Percentiles rank a stretch among this genome's conserved stretches.
Conservation (phyloP, 2,888 invertebrate species). For the Nomada fabriciana region DNA sequence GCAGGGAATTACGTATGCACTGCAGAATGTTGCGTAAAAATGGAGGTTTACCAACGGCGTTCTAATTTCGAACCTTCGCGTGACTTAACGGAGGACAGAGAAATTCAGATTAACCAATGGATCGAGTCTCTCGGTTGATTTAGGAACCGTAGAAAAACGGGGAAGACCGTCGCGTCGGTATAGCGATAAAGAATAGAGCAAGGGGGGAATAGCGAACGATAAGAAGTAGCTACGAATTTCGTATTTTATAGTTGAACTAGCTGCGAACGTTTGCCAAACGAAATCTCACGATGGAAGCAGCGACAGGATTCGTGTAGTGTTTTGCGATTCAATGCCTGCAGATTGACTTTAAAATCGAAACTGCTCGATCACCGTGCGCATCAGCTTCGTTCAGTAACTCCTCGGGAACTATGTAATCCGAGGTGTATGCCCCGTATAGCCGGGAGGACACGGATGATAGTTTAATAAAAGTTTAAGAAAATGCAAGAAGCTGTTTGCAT, state of each 20-base stretch:
- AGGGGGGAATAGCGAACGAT: background rate
- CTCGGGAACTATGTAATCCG: slow-evolving; percentile 27
- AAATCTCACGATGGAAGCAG: slow-evolving; percentile 10
- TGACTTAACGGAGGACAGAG: too few species aligned
- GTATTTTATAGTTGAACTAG: slow-evolving; percentile 11
- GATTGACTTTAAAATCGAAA: slow-evolving; percentile 50
- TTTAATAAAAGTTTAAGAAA: slow-evolving; percentile 51
- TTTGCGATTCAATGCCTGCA: slow-evolving; percentile 30
- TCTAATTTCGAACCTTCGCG: too few species aligned
- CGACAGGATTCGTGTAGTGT: slow-evolving; percentile 24
- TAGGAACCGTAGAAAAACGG: background rate
- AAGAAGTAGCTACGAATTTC: slow-evolving; percentile 4
- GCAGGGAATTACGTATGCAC: too few species aligned
- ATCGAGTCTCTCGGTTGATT: too few species aligned
- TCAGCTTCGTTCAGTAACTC: background rate
- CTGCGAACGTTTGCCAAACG: background rate
- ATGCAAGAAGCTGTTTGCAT: slow-evolving; percentile 50
- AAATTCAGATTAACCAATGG: too few species aligned
- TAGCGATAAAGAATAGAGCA: background rate
- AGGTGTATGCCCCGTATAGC: background rate
- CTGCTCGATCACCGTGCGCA: slow-evolving; percentile 1
- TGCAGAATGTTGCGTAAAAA: too few species aligned
- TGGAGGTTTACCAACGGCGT: too few species aligned
- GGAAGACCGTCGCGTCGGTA: too few species aligned
- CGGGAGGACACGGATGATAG: slow-evolving; percentile 31